These are phyloP conservation scores for Garra rufa DNA, from an alignment of 2,113 vertebrate genomes.

Conservation along the genomic window DNA sequence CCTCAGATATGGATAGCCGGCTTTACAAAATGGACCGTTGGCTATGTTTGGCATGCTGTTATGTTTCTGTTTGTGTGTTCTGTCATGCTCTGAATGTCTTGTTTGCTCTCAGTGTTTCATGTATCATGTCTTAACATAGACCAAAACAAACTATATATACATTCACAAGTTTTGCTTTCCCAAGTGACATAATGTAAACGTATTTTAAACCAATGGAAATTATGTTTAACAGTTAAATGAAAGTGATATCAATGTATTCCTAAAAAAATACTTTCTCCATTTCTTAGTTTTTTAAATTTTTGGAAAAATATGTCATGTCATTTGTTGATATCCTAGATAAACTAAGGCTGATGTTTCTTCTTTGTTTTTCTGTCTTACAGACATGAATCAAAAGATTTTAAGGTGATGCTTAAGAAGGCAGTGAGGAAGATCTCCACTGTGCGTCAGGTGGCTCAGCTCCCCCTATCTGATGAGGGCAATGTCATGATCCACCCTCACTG, in stretches of 20 bases:
- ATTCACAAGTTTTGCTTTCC: background rate
- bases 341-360: conserved; percentile 23
- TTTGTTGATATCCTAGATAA: background rate
- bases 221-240: background rate
- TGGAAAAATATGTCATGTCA: background rate
- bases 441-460: conserved; percentile 64
- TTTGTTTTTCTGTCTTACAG: conserved; percentile 53
- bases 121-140: conserved; percentile 23
- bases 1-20: conserved; percentile 54
- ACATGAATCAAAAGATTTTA: conserved; percentile 59
- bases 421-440: conserved; percentile 71
- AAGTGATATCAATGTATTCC: background rate
- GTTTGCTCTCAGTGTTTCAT: conserved; percentile 30
- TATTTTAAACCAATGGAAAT: background rate
- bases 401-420: conserved; percentile 68
- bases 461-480: conserved; percentile 63
- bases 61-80: conserved; percentile 44
- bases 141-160: conserved; percentile 6
- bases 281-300: background rate
- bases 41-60: conserved; percentile 51
- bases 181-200: background rate
- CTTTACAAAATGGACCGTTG: conserved; percentile 49
- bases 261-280: background rate
- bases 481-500: conserved; percentile 71
- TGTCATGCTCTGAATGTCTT: conserved; percentile 45